These are phyloP conservation scores for Pseudolycoriella hygida DNA, from an alignment of 2,888 invertebrate species.

Conservation along the genomic window DNA sequence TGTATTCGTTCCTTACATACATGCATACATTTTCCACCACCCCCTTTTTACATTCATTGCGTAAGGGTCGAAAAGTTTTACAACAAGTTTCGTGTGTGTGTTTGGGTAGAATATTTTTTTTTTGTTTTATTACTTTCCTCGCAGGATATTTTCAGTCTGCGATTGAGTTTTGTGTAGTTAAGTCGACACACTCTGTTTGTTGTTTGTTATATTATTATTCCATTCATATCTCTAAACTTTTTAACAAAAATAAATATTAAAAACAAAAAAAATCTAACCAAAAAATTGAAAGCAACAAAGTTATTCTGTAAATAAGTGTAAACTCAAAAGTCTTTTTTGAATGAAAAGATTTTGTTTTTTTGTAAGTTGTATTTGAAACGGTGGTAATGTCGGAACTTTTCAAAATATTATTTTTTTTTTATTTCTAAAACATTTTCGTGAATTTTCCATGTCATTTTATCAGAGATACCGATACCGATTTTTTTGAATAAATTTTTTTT, in stretches of 20 bases:
- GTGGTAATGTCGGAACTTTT: too few species aligned
- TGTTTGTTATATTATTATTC: conserved; percentile 5
- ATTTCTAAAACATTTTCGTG: too few species aligned
- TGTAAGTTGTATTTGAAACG: too few species aligned
- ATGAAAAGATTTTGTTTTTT: not conserved
- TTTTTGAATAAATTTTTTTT: not conserved
- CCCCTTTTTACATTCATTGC: not conserved
- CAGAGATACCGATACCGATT: too few species aligned
- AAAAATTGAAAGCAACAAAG: not conserved
- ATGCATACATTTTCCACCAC: not conserved
- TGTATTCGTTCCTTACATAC: not conserved
- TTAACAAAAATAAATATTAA: not conserved
- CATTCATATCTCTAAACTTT: conserved; percentile 1
- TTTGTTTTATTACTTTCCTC: conserved; percentile 1
- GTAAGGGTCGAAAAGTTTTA: not conserved
- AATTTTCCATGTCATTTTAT: too few species aligned
- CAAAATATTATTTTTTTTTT: too few species aligned
- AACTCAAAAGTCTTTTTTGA: not conserved
- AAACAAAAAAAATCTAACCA: not conserved
- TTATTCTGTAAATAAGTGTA: not conserved
- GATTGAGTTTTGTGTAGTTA: conserved; percentile 32
- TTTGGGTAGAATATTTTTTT: not conserved
- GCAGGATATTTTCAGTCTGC: conserved; percentile 23
- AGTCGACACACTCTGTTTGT: conserved; percentile 18
- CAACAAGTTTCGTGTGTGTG: not conserved